Base-by-base conservation (phyloP, 2,888 invertebrate species). In the Seira ritae region DNA sequence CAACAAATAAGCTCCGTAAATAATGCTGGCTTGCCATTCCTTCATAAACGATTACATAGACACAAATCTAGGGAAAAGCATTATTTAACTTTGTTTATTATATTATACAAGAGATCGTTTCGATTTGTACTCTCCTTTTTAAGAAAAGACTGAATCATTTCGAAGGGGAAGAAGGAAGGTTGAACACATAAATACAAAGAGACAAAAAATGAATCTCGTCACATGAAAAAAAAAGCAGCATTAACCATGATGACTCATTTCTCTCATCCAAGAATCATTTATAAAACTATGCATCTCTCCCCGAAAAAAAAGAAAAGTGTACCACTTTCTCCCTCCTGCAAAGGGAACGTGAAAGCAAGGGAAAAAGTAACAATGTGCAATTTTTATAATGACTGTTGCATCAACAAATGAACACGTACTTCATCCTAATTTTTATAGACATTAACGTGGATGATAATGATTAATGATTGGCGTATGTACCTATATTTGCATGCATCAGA, bases 131-230 rank as follows among this genome's bases (percentile, higher is more conserved):
- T 80, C 31, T 31, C 80, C 80, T 80, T 80, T 80, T 80, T 80
- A 80, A 80, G 80, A 80, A 80, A 80, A 80, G 80, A 80, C 80
- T 80, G 80, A 80, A 69, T 80, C 23, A 80, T 80, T 68, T 62
- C 73, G 74, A 74, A 31, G 31, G 74, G 80, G 80, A 66, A 31
- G 31, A 31, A 31, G 8, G 31, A 31, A 31, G 31, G 31, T 31
- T 31, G 8, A 4, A 31, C 8, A 31, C 31, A 31, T 31, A 31
- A 31, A 31, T 31, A 31, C 31, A 31, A 66, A 55, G 50, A 67
- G 17, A 66, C 75, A 71, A 42, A 50, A 19, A 50, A 66, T n/a
- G n/a, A 23, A 68, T 55, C 19, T 65, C 31, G 65, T 37, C n/a
- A 78, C 20, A 78, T 17, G 19, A 46, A 79, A 31, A 31, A 31